A percentile compares a stretch with the other conserved stretches of the same genome.
phyloP scores from a whole-genome alignment of 2,888 invertebrate species.

The Callosobruchus maculatus region DNA sequence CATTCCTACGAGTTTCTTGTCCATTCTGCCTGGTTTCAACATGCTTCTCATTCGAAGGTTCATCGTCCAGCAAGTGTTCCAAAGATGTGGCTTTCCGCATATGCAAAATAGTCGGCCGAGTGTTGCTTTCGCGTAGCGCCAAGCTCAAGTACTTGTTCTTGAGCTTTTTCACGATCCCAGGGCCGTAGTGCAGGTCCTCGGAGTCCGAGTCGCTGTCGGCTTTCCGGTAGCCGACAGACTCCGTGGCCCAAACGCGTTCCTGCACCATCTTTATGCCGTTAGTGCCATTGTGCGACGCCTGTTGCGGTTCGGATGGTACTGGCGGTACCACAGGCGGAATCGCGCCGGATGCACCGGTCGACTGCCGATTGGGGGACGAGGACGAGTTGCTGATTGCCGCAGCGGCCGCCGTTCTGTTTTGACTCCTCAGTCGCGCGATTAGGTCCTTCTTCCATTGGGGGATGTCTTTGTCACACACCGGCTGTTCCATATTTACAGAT shows the following conservation, averaged over 20 bases:
- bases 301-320: constrained; percentile 10
- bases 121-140: constrained; percentile 66
- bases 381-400: not conserved
- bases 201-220: constrained; percentile 54
- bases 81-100: constrained; percentile 79
- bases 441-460: constrained; percentile 85
- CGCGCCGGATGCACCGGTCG: not conserved
- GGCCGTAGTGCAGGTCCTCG: constrained; percentile 86
- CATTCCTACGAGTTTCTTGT: constrained; percentile 32
- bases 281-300: constrained; percentile 14
- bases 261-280: constrained; percentile 50
- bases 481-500: constrained; percentile 5
- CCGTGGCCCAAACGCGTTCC: constrained; percentile 45
- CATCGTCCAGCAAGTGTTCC: constrained; percentile 78
- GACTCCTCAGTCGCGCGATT: constrained; percentile 66
- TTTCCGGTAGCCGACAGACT: constrained; percentile 34
- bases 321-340: not conserved
- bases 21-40: constrained; percentile 35
- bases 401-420: constrained; percentile 36
- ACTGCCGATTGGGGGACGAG: not conserved
- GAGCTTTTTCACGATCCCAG: constrained; percentile 85
- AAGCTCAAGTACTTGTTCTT: constrained; percentile 83
- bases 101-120: constrained; percentile 62
- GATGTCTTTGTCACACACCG: constrained; percentile 36
- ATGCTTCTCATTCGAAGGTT: constrained; percentile 33